Evolutionary conservation across 64 coral and sea anemone genomes (phyloP).

Genomic region (Montipora efflorescens): DNA sequence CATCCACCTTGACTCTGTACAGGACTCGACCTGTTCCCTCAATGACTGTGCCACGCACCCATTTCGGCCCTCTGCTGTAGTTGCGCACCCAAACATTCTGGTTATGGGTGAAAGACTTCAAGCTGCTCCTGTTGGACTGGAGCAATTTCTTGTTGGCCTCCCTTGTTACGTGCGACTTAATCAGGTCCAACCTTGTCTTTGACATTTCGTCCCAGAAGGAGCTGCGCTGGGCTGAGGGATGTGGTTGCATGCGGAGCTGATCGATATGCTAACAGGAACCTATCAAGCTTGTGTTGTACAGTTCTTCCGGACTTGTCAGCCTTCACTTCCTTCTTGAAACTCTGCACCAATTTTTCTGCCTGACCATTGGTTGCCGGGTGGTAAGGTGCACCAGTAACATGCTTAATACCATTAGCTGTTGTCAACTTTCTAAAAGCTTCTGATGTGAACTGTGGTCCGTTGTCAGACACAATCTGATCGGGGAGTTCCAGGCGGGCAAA

Average conservation of each 20-base stretch:
- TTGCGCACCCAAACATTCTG: no score
- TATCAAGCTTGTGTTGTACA: neutral
- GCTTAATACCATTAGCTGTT: neutral
- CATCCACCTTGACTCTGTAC: neutral
- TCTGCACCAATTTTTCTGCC: neutral
- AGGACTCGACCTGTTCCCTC: neutral
- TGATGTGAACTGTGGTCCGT: neutral
- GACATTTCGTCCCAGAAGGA: slow-evolving; percentile 36
- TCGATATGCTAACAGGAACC: slow-evolving; percentile 6
- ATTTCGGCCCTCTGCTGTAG: neutral
- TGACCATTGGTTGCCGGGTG: neutral
- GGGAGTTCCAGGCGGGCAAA: neutral
- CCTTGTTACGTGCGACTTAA: neutral
- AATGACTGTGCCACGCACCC: neutral
- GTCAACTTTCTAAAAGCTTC: neutral
- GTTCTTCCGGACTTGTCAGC: neutral
- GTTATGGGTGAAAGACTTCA: no score
- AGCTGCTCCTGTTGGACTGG: neutral
- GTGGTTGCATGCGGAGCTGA: slow-evolving; percentile 42
- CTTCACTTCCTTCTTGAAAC: neutral
- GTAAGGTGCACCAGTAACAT: neutral
- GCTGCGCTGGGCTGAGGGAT: slow-evolving; percentile 32
- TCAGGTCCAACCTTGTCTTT: slow-evolving; percentile 38
- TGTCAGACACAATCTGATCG: neutral
- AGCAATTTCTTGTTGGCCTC: slow-evolving; percentile 46